phyloP scores from a whole-genome alignment of 2,113 vertebrate genomes.

The Panthera uncia region DNA sequence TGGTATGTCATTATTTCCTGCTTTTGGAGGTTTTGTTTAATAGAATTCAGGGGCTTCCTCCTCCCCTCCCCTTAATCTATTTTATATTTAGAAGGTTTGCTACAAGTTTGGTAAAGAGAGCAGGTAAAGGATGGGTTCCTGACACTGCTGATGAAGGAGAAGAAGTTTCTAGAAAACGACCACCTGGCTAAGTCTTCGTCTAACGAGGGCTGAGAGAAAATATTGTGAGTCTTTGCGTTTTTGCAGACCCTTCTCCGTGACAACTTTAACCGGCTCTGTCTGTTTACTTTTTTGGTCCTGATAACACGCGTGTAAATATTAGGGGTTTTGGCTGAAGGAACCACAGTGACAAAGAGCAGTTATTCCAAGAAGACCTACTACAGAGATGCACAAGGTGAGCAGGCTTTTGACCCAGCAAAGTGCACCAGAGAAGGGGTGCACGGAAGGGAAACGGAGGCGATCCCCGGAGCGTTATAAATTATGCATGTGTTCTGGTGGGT shows the following conservation, averaged over 20 bases:
- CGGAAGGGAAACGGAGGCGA: accelerated
- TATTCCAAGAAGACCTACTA: accelerated
- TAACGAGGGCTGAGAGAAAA: accelerated
- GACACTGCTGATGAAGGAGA: background rate
- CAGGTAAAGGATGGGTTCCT: background rate
- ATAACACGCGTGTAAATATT: too few relatives aligned
- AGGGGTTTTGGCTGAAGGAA: background rate
- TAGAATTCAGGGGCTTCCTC: conserved; percentile 56
- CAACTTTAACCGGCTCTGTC: accelerated
- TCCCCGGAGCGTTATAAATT: accelerated
- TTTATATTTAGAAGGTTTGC: conserved; percentile 73
- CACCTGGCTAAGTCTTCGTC: accelerated
- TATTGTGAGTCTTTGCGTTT: accelerated
- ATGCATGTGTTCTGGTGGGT: accelerated
- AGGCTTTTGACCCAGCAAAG: too few relatives aligned
- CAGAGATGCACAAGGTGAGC: accelerated
- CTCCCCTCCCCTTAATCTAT: background rate
- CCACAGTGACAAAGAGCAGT: accelerated
- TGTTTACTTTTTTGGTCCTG: background rate
- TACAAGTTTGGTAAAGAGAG: background rate
- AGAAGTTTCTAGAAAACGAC: background rate
- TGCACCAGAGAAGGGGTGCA: accelerated
- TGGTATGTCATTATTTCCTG: conserved; percentile 73
- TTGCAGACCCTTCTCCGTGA: accelerated
- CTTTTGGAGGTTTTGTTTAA: conserved; percentile 77